Evolutionary conservation across 1,140 invertebrate genomes (phyloP).

Genomic region (Pogonus chalceus): DNA sequence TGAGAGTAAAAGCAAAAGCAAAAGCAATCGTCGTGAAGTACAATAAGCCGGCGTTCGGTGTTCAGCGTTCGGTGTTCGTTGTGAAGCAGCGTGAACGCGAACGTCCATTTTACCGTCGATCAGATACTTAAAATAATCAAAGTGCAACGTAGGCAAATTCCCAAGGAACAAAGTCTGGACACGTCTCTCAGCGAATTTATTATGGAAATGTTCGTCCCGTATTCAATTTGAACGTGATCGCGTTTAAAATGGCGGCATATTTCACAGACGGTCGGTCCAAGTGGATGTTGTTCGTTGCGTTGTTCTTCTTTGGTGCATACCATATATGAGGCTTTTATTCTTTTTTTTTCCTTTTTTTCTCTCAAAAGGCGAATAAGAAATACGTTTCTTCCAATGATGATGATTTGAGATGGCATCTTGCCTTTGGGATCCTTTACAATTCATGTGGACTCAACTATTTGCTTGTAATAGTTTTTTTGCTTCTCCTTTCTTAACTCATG

Average conservation of each 20-base stretch:
- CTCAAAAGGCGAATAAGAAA: too few relatives aligned
- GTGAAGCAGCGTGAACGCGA: not conserved
- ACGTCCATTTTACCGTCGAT: not conserved
- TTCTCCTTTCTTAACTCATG: too few relatives aligned
- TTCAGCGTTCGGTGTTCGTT: not conserved
- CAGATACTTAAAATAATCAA: constrained; percentile 2
- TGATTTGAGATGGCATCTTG: too few relatives aligned
- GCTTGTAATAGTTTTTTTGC: too few relatives aligned
- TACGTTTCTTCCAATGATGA: too few relatives aligned
- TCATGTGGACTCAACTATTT: too few relatives aligned
- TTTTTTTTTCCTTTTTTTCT: too few relatives aligned
- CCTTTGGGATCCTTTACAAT: too few relatives aligned
- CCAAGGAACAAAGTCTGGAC: constrained; percentile 19
- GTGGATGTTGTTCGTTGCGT: too few relatives aligned
- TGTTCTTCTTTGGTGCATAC: too few relatives aligned
- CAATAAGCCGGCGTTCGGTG: not conserved
- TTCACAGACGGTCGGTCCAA: constrained; percentile 16
- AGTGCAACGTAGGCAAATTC: not conserved
- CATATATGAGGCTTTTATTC: too few relatives aligned
- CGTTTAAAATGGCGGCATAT: constrained; percentile 32
- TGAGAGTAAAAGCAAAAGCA: too few relatives aligned
- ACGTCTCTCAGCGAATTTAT: constrained; percentile 28
- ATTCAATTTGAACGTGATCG: constrained; percentile 33
- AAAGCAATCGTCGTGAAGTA: not conserved
- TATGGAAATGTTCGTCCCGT: constrained; percentile 30